Conservation (phyloP, 1,140 invertebrate genomes). For the Eumeta japonica region DNA sequence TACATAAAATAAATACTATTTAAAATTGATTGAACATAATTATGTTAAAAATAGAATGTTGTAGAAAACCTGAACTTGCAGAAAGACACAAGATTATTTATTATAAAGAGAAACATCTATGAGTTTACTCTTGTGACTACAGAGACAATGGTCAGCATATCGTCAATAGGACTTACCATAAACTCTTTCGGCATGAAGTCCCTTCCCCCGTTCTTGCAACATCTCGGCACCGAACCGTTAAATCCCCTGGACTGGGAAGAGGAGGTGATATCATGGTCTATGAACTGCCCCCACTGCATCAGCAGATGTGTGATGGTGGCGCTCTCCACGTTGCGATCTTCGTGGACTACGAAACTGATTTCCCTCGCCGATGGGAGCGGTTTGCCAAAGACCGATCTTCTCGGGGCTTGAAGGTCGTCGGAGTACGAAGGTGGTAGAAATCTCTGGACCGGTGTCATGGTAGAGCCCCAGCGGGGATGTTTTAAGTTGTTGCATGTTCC, state of each 20-base stretch:
- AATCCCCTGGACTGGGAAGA: conserved; percentile 69
- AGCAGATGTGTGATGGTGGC: conserved; percentile 68
- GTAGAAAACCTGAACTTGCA: too few species aligned
- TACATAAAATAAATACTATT: too few species aligned
- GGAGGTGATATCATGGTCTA: conserved; percentile 80
- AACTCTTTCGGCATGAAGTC: conserved; percentile 63
- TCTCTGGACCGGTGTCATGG: conserved; percentile 78
- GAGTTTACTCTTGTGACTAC: too few species aligned
- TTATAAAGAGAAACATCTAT: too few species aligned
- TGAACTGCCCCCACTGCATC: conserved; percentile 85
- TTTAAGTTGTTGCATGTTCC: conserved; percentile 84
- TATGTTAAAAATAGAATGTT: too few species aligned
- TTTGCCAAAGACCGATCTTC: conserved; percentile 59
- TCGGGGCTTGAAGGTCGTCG: conserved; percentile 68
- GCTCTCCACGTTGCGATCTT: conserved; percentile 61
- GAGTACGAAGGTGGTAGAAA: conserved; percentile 80
- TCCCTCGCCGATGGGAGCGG: conserved; percentile 67
- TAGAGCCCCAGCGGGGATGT: conserved; percentile 76
- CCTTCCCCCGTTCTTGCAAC: conserved; percentile 67
- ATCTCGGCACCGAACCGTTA: conserved; percentile 77
- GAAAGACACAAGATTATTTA: too few species aligned
- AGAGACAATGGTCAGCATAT: too few species aligned
- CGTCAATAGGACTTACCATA: conserved; percentile 53
- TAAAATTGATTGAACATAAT: too few species aligned
- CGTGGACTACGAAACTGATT: conserved; percentile 66